Evolutionary conservation across 2,888 invertebrate genomes (phyloP).

Genomic region (Epinotia nisella): DNA sequence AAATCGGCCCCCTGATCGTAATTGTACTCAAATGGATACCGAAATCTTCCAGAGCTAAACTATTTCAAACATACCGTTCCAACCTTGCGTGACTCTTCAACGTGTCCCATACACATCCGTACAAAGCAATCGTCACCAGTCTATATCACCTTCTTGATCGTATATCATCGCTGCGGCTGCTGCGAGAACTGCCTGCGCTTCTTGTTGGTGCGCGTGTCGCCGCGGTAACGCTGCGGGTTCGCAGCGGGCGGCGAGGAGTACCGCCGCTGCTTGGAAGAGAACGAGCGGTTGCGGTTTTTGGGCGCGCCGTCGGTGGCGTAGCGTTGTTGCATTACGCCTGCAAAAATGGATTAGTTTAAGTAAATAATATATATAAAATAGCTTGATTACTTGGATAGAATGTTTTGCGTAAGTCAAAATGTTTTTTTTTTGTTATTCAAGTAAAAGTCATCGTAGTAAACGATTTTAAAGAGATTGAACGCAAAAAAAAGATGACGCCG

Average conservation of each 20-base stretch:
- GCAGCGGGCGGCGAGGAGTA: constrained; percentile 51
- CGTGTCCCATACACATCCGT: neutral
- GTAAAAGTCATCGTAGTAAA: neutral
- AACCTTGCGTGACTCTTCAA: neutral
- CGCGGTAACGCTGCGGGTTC: constrained; percentile 46
- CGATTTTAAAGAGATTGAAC: neutral
- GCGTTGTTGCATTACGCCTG: constrained; percentile 74
- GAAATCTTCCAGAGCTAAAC: neutral
- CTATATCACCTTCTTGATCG: constrained; percentile 27
- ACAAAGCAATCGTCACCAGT: constrained; percentile 1
- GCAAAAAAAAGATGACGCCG: too few relatives aligned
- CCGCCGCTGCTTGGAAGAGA: constrained; percentile 64
- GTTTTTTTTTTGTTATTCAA: too few relatives aligned
- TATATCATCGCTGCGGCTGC: constrained; percentile 63
- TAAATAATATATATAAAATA: too few relatives aligned
- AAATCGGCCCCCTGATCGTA: too few relatives aligned
- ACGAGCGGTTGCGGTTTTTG: constrained; percentile 53
- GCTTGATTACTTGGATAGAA: too few relatives aligned
- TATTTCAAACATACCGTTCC: too few relatives aligned
- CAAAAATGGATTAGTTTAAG: neutral
- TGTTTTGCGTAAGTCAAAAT: too few relatives aligned
- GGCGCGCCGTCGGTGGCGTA: constrained; percentile 50
- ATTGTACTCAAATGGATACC: neutral
- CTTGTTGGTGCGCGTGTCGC: constrained; percentile 52
- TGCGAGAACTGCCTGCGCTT: constrained; percentile 65